phyloP scores from a whole-genome alignment of 2,113 vertebrate species.

The Phrynocephalus versicolor region DNA sequence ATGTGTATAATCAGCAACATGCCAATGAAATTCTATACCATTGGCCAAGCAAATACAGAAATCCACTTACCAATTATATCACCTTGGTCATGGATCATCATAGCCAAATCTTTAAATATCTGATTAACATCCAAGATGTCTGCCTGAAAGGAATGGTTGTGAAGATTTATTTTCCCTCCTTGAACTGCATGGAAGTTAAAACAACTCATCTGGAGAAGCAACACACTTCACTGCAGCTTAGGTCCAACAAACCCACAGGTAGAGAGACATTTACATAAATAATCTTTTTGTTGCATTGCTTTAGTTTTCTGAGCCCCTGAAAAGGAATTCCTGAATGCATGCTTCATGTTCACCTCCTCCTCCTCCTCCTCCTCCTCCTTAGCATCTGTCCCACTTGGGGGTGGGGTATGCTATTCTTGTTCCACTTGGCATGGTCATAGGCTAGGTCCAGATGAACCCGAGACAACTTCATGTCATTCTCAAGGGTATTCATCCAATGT shows the following conservation, averaged over 20 bases:
- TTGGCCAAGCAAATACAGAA: background rate
- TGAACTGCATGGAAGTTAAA: background rate
- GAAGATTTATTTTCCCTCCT: background rate
- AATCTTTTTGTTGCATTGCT: background rate
- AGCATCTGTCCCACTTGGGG: too few relatives aligned
- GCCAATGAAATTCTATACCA: background rate
- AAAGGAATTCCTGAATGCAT: background rate
- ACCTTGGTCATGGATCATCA: conserved; percentile 98
- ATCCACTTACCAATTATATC: conserved; percentile 91
- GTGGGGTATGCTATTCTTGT: too few relatives aligned
- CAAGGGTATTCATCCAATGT: too few relatives aligned
- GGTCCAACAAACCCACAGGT: background rate
- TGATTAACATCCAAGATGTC: conserved; percentile 98
- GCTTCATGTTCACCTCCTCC: too few relatives aligned
- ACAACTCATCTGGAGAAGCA: background rate
- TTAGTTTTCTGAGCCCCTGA: background rate
- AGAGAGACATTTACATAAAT: background rate
- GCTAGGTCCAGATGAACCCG: too few relatives aligned
- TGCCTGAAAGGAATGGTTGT: conserved; percentile 77
- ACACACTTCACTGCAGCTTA: background rate
- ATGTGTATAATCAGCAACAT: background rate
- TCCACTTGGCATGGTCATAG: too few relatives aligned
- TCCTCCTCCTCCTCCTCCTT: too few relatives aligned
- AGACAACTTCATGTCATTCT: too few relatives aligned
- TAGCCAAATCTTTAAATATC: conserved; percentile 97